Evolutionary conservation across 2,113 vertebrate genomes (phyloP), one percentile per base, ranked within the genome.

Genomic region (Rana temporaria): DNA sequence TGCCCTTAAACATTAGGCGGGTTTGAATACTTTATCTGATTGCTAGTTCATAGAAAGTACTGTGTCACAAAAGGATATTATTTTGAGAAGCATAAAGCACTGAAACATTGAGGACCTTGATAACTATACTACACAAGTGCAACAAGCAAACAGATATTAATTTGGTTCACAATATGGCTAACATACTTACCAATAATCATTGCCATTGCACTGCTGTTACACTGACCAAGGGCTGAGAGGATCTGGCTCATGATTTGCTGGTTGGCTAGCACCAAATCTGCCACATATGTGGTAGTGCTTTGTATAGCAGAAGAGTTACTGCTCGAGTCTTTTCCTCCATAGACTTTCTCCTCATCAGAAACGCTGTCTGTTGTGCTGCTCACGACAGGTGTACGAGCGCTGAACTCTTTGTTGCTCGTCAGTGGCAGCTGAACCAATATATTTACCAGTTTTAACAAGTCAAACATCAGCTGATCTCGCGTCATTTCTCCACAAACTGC

Each of bases 211-310:
- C 97, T 99, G 95, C 98, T 99, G 91, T 99, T 99, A 91, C 98
- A 99, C 84, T 99, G 96, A 53, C 98, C 98, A 83, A 99, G 89
- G 0, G 98, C 98, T 3, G 98, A 99, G 85, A 99, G 88, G 90
- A 99, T 98, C 91, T 99, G 98, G 89, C 98, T 99, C 98, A 99
- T 99, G 55, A 99, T 98, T 84, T 99, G 98, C 71, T 99, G 98
- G 89, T 98, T 99, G 88, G 97, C 98, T 60, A 99, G 90, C 74
- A 99, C 97, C 89, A 99, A 91, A 88, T 99, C 98, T 0, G 98
- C 98, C 79, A 99, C 95, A 0, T 96, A 96, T 0, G 95, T 93
- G 70, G 95, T 92, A 2, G 96, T 93, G 84, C 95, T 96, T 89
- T 95, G 97, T 80, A 87, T 90, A 82, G 90, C 90, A 0, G 91